Evolutionary conservation across 2,888 invertebrate genomes (phyloP), one percentile per base, ranked within the genome.

Genomic region (Eristalinus aeneus): DNA sequence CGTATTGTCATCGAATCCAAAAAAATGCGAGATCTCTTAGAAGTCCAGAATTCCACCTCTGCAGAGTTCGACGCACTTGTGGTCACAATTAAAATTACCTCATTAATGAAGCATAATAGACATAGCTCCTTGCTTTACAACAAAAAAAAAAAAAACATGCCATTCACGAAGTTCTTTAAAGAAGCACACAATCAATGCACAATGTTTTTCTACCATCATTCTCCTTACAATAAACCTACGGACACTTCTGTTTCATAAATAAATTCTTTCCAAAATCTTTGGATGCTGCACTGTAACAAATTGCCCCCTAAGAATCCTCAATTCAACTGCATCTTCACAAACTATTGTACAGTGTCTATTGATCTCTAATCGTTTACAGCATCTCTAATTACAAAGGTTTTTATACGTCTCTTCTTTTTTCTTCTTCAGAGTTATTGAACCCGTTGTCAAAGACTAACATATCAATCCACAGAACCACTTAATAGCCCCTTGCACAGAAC

Each of bases 391-490:
- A 46, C 46, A 46, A 46, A 46, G 46, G 16, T 16, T 16, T 46
- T 46, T 16, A 46, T 16, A 5, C 27, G 16, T 46, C 16, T 6
- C 46, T 16, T 46, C 16, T n/a, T 46, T n/a, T n/a, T 16, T 16
- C 46, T 16, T 46, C 46, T 46, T n/a, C 46, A 46, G 8, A 46
- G 46, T 46, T 46, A 46, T 46, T 46, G 46, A 46, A 36, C 8
- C 39, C 9, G 22, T n/a, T n/a, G n/a, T 16, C 61, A 65, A 27
- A 27, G 27, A 36, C 46, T 27, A 34, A 68, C 23, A 20, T 16
- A 54, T 68, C 76, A 61, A 69, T 63, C 53, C 39, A 11, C 64
- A 12, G 16, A 6, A 53, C 20, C 68, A 68, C 68, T 61, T 34
- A 27, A 36, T 20, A 6, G 34, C 34, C 34, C 46, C 58, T 16